Evolutionary conservation across 2,888 invertebrate species (phyloP), one percentile per base, ranked within the genome.

Genomic region (Craniophora ligustri): DNA sequence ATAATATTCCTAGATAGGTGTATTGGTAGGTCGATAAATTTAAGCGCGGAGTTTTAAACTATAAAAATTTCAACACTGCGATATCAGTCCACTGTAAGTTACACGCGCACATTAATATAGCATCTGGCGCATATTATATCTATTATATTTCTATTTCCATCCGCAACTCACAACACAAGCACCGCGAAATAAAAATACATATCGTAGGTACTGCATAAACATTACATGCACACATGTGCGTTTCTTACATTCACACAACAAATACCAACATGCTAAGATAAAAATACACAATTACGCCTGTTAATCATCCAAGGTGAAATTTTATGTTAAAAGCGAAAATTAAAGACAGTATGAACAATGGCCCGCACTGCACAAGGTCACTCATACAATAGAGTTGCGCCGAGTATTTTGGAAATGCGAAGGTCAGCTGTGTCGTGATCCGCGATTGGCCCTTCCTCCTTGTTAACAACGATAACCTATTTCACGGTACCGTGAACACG

Each of bases 341-440:
- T 87, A 77, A 86, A 86, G 85, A 85, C 74, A 61, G 66, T 74
- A 63, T 68, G 65, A 85, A 87, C 86, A 88, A 88, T 87, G 75
- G 84, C 49, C 70, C 66, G 74, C 35, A 62, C 50, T 64, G 48
- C 55, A 63, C 83, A 86, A 86, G 87, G 87, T 75, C 83, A 64
- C 26, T 42, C 55, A 79, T 75, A 89, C 91, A 91, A 90, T 90
- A 79, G 88, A 72, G 78, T 73, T 66, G 72, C 71, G 65, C 60
- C 71, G 77, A 81, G 82, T 82, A 88, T 91, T 92, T 92, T 92
- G 90, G 84, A 90, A 92, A 92, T 84, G 84, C 74, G 86, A 90
- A 91, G 91, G 91, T 86, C 87, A 83, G 40, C 46, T 48, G 61
- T 84, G 82, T 84, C 80, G 79, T 76, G 87, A 89, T 86, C 68